Conservation (phyloP, 2,888 invertebrate species). For the Heliconius charithonia region DNA sequence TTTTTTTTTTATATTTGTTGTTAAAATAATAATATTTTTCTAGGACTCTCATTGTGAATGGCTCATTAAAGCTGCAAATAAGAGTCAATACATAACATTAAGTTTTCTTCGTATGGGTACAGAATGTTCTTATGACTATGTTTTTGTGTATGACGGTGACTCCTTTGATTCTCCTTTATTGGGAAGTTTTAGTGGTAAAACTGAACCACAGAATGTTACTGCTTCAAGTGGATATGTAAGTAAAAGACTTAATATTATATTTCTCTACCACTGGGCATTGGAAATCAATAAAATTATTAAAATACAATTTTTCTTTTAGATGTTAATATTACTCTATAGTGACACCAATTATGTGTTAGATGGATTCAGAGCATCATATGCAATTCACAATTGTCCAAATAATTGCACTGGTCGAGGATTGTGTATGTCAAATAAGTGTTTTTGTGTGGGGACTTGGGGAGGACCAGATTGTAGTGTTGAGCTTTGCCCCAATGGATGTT, state of each 20-base stretch:
- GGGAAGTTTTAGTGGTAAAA: conserved; percentile 97
- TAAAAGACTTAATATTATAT: conserved; percentile 50
- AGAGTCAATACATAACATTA: conserved; percentile 91
- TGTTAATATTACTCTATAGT: conserved; percentile 96
- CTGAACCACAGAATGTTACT: conserved; percentile 94
- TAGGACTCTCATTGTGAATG: conserved; percentile 97
- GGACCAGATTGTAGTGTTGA: conserved; percentile 93
- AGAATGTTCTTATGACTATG: conserved; percentile 98
- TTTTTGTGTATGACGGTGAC: conserved; percentile 97
- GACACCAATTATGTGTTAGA: conserved; percentile 97
- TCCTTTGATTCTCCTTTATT: conserved; percentile 94
- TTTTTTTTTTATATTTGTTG: neutral
- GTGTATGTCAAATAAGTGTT: conserved; percentile 91
- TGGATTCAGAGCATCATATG: conserved; percentile 95
- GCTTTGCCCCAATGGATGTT: conserved; percentile 93
- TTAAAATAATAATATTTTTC: conserved; percentile 48
- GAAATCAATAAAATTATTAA: conserved; percentile 6
- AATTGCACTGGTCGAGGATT: conserved; percentile 94
- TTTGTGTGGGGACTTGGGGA: conserved; percentile 92
- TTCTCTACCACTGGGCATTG: neutral
- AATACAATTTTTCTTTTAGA: conserved; percentile 84
- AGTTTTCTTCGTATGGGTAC: conserved; percentile 96
- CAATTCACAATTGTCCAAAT: conserved; percentile 93
- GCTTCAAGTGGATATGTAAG: conserved; percentile 96
- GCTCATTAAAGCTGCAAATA: conserved; percentile 95